Base-by-base conservation (phyloP, 1,140 invertebrate genomes). In the Penaeus indicus region DNA sequence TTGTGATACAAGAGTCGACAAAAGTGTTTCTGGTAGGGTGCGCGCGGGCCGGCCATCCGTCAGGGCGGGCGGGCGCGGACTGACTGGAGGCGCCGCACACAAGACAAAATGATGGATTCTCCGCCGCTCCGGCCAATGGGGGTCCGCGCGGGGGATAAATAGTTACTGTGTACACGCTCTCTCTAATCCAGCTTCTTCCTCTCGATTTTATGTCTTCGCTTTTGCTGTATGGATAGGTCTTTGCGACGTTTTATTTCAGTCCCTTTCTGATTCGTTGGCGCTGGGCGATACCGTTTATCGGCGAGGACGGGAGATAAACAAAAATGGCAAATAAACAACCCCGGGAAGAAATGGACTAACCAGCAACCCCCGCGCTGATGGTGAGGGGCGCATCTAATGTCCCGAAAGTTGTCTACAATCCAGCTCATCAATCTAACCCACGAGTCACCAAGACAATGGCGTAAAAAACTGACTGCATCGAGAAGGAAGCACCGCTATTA, bases 401-500 rank as follows among this genome's bases (percentile, higher is more conserved):
- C 32, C 83, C 88, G 83, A 85, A 85, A 85, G 83, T 80, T 84
- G 42, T 85, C 75, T 89, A 79, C 77, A 85, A 80, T 80, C 75
- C 72, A 62, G 32, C 83, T 85, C 86, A 88, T 88, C 86, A 88
- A 88, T 88, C 86, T 88, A 80, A 63, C 79, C 64, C 63, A 78
- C 54, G 81, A 89, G 88, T 84, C 88, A 89, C 47, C 83, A 72
- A 89, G 83, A 89, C 88, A 89, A 89, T 81, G 60, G 38, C 47
- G 84, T 64, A 72, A 89, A 89, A 89, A 89, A 85, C 13, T 38
- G 27, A 80, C 83, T 84, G 81, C 82, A 79, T 85, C 75, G 27
- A 54, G 62, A 61, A 85, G 84, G 88, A 89, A 89, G 78, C 87
- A 79, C 81, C 77, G 75, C 88, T 89, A 89, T 89, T 89, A 80